Percentiles rank a stretch among this genome's conserved stretches.
Conservation (phyloP, 2,797 vertebrate species). For the Macropus fuliginosus region DNA sequence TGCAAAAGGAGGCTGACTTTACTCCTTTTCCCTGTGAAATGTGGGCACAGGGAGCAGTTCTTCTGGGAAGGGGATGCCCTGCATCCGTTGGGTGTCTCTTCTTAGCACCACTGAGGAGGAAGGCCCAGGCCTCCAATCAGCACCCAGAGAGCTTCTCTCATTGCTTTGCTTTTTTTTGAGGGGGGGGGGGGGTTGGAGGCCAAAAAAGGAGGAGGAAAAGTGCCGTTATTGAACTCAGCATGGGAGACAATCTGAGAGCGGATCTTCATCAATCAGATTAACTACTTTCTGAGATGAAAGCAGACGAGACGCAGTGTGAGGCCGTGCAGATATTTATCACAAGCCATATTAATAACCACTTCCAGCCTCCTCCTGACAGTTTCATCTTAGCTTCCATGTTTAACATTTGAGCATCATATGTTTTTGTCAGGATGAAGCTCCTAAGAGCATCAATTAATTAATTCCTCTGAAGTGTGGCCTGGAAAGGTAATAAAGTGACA, state of each 20-base stretch:
- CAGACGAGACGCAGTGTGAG: constrained; percentile 90
- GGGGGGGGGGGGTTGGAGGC: constrained; percentile 68
- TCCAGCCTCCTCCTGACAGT: constrained; percentile 90
- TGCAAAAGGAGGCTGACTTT: not conserved
- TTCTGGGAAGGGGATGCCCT: not conserved
- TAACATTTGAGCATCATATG: constrained; percentile 92
- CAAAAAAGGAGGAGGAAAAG: constrained; percentile 51
- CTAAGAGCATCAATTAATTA: constrained; percentile 91
- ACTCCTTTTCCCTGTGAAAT: not conserved
- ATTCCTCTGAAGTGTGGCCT: constrained; percentile 88
- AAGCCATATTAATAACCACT: constrained; percentile 92
- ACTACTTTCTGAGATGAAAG: constrained; percentile 90
- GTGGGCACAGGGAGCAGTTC: constrained; percentile 12
- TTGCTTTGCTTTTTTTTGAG: constrained; percentile 31
- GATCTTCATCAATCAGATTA: constrained; percentile 94
- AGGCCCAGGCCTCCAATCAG: constrained; percentile 60
- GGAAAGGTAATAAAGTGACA: constrained; percentile 90
- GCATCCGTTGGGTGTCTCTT: not conserved
- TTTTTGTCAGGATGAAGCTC: constrained; percentile 90
- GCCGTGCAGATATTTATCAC: constrained; percentile 92
- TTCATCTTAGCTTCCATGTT: constrained; percentile 91
- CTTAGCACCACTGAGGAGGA: constrained; percentile 66
- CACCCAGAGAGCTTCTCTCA: constrained; percentile 54
- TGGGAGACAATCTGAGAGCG: constrained; percentile 90
- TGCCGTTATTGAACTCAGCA: constrained; percentile 89